Base-by-base conservation (phyloP, 37 sponge, comb jelly and placozoan genomes). In the Halichondria panicea region DNA sequence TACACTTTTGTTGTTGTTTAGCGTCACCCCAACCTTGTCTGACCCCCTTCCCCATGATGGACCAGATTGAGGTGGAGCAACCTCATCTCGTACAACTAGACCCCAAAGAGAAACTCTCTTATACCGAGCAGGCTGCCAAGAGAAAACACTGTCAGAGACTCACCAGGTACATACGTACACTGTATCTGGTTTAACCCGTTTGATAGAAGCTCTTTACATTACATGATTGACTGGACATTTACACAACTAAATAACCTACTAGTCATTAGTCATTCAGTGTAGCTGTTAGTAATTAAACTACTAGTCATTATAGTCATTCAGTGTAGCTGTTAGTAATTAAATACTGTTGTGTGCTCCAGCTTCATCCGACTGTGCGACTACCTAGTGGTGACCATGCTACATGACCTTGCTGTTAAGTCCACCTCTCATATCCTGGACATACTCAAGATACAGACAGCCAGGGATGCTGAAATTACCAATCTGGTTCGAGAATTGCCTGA, bases 51-150 rank as follows among this genome's bases (percentile, higher is more conserved):
- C n/a, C n/a, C n/a, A n/a, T n/a, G n/a, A n/a, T n/a, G n/a, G n/a
- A n/a, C n/a, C n/a, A 35, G 48, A 34, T 71, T 41, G 30, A 42
- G 43, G 44, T 22, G 27, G 13, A 2, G 0, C 36, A 63, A 30
- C 57, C 43, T 40, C 15, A 13, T 11, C 80, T 55, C 13, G 35
- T 62, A 34, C 87, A 76, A 24, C 56, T 81, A 28, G 95, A 94
- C 45, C 64, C 71, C 63, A 80, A 79, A 71, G 95, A 97, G 73
- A 93, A 84, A 79, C 82, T 80, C 67, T 89, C 84, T 11, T 97
- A 95, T 85, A 97, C 98, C 0, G 83, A 82, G 71, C 98, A 97
- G 64, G 98, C 98, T 21, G 77, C 50, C 69, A 97, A 97, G 78
- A 85, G 98, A 33, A 76, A 80, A 0, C 85, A 92, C 72, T 95